Base-by-base conservation (phyloP, 2,113 vertebrate genomes). In the Rostratula benghalensis region DNA sequence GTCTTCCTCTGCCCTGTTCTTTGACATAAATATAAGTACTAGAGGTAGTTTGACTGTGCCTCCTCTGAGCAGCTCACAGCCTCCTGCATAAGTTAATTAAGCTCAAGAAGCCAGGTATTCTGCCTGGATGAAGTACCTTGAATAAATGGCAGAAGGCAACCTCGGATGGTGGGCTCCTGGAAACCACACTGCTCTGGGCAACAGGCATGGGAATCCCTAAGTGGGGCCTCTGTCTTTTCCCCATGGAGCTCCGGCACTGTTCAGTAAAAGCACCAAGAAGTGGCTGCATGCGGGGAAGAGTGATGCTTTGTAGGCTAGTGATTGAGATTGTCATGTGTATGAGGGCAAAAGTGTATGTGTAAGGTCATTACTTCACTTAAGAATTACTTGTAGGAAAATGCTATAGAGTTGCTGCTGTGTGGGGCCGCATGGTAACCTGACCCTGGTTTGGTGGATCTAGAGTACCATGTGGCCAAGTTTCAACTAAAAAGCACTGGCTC, bases 181-280 rank as follows among this genome's bases (percentile, higher is more conserved):
- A 64, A 30, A 56, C 14, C 7, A n/a, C 39, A 27, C 27, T 39
- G 46, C 33, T 57, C 56, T 30, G n/a, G 33, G 50, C 4, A 24
- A 7, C 9, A 39, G 30, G 65, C 48, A 61, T 0, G 2, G 19
- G 6, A 6, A 46, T 33, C 41, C 28, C 57, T 20, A 19, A 8
- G 41, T 22, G 17, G 21, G 25, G 3, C 21, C 24, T 50, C 13
- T 18, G 35, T 56, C 41, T 35, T 8, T 27, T 37, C 31, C 22
- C 3, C 18, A 28, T 51, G 69, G 51, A 65, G 45, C 14, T 59
- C 27, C 51, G 60, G 69, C n/a, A 45, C 21, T n/a, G 10, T 51
- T 73, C 57, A 33, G 77, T 31, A 64, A 65, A 41, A 73, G 41
- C 48, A 56, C 8, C 8, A 30, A 48, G 39, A 56, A 41, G 37